Evolutionary conservation across 2,888 invertebrate genomes (phyloP).

Genomic region (Esperia sulphurella): DNA sequence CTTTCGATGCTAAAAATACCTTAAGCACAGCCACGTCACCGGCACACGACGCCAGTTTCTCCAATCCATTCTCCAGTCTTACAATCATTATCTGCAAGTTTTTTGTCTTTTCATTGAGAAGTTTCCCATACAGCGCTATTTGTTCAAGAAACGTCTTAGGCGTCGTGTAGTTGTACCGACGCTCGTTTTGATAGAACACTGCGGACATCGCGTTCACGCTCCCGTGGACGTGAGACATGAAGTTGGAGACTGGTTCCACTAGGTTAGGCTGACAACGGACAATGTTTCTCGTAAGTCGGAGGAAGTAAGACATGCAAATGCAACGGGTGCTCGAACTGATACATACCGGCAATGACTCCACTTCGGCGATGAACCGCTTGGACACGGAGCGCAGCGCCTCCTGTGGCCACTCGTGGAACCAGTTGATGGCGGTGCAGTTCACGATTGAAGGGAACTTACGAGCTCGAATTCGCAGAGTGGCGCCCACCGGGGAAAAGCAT

Average conservation of each 20-base stretch:
- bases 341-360: conserved; percentile 84
- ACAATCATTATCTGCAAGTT: conserved; percentile 87
- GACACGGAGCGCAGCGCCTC: conserved; percentile 95
- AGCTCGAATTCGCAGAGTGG: conserved; percentile 91
- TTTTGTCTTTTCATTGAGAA: conserved; percentile 82
- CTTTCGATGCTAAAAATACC: conserved; percentile 44
- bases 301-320: background rate
- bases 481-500: conserved; percentile 97
- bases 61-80: conserved; percentile 91
- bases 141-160: conserved; percentile 97
- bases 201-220: conserved; percentile 92
- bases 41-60: conserved; percentile 91
- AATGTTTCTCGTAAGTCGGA: too few relatives aligned
- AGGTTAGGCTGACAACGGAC: conserved; percentile 38
- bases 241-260: conserved; percentile 84
- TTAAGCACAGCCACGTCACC: conserved; percentile 92
- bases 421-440: conserved; percentile 96
- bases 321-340: background rate
- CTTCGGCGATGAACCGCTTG: conserved; percentile 87
- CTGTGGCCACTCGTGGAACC: conserved; percentile 98
- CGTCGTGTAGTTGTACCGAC: conserved; percentile 96
- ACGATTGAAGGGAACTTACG: conserved; percentile 96
- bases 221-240: conserved; percentile 94
- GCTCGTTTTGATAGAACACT: conserved; percentile 89
- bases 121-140: conserved; percentile 88